A percentile compares a stretch with the other conserved stretches of the same genome.
Conservation (phyloP, 2,888 invertebrate species). For the Heliconius ethilla region DNA sequence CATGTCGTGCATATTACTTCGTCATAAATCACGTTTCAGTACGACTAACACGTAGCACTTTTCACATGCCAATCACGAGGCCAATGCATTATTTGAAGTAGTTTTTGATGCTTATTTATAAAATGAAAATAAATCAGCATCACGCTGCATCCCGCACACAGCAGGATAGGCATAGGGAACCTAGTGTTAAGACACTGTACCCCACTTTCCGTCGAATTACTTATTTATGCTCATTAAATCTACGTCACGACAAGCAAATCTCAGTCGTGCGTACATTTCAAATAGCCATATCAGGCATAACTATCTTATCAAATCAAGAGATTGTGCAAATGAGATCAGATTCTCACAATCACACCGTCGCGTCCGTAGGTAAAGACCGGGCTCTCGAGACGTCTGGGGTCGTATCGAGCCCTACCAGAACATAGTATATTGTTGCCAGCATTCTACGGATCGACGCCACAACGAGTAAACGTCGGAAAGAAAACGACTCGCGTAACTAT, state of each 20-base stretch:
- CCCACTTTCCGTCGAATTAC: neutral
- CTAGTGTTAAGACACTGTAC: no score
- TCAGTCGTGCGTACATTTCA: conserved; percentile 64
- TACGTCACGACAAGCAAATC: conserved; percentile 74
- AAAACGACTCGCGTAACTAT: conserved; percentile 76
- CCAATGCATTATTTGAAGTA: conserved; percentile 45
- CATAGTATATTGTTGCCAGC: conserved; percentile 68
- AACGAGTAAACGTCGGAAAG: conserved; percentile 76
- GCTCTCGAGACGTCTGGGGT: conserved; percentile 63
- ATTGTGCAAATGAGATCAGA: conserved; percentile 78
- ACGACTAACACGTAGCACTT: conserved; percentile 30
- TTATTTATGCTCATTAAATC: conserved; percentile 38
- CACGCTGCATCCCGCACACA: no score
- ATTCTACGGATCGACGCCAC: conserved; percentile 71
- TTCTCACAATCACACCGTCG: conserved; percentile 59
- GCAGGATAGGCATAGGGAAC: no score
- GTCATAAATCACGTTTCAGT: conserved; percentile 42
- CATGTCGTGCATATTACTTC: conserved; percentile 32
- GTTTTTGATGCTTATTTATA: conserved; percentile 23
- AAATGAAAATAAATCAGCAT: no score
- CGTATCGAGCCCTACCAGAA: conserved; percentile 62
- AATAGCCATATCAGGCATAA: conserved; percentile 59
- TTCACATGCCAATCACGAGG: conserved; percentile 39
- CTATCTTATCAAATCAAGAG: conserved; percentile 74
- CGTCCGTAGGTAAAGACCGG: conserved; percentile 57